phyloP scores from a whole-genome alignment of 2,888 invertebrate genomes.

The Phytoseiulus persimilis region DNA sequence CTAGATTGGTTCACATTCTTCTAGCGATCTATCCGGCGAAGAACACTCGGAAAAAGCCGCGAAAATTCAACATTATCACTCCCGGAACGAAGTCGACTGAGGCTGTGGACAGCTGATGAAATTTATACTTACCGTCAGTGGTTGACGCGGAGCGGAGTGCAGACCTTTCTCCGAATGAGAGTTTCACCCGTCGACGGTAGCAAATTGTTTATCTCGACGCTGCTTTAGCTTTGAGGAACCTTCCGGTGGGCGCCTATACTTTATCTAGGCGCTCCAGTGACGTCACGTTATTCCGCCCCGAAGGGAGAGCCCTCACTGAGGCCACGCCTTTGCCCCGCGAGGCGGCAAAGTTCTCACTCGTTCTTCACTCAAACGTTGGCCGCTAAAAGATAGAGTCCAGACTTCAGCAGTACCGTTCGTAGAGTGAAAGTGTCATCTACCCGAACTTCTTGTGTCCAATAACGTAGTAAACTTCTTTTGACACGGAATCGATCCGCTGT shows the following conservation, averaged over 20 bases:
- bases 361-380: not conserved
- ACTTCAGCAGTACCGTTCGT: not conserved
- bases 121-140: not conserved
- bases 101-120: no score
- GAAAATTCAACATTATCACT: no score
- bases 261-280: not conserved
- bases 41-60: no score
- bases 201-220: not conserved
- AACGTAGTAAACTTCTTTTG: not conserved
- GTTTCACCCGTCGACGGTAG: not conserved
- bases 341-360: constrained; percentile 5
- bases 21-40: no score
- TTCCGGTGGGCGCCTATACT: not conserved
- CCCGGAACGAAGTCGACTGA: no score
- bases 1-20: no score
- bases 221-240: not conserved
- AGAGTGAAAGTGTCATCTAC: not conserved
- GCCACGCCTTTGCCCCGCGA: not conserved
- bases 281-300: not conserved
- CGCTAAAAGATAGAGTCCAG: not conserved
- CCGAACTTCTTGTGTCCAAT: not conserved
- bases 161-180: not conserved
- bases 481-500: not conserved
- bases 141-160: not conserved
- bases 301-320: not conserved